Evolutionary conservation across 2,888 invertebrate genomes (phyloP).

Genomic region (Andrena minutula): DNA sequence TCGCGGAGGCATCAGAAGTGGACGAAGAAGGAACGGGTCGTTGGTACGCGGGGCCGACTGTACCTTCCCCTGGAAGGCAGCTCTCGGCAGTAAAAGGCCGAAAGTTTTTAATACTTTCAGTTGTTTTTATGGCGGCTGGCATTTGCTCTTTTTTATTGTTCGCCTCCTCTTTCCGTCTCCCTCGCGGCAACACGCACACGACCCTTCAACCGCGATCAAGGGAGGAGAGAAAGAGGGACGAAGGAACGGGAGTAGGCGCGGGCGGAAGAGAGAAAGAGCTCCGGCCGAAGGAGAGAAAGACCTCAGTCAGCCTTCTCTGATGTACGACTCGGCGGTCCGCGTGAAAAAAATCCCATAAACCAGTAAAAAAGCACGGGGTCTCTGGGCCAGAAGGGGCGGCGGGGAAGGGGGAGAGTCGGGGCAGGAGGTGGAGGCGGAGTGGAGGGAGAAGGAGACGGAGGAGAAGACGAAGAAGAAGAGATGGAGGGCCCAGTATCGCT

Average conservation of each 20-base stretch:
- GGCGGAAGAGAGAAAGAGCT: slow-evolving; percentile 49
- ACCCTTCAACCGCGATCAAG: slow-evolving; percentile 53
- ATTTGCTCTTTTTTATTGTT: slow-evolving; percentile 81
- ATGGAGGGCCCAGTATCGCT: slow-evolving; percentile 77
- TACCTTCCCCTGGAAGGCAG: slow-evolving; percentile 57
- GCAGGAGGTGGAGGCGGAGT: slow-evolving; percentile 42
- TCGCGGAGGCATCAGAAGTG: neutral
- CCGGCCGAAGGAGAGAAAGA: slow-evolving; percentile 61
- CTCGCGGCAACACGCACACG: slow-evolving; percentile 56
- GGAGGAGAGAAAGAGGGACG: slow-evolving; percentile 21
- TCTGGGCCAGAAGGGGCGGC: slow-evolving; percentile 70
- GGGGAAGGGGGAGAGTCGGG: slow-evolving; percentile 61
- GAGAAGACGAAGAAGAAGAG: slow-evolving; percentile 42
- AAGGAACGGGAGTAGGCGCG: slow-evolving; percentile 20
- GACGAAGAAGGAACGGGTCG: slow-evolving; percentile 19
- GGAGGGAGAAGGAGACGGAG: slow-evolving; percentile 33
- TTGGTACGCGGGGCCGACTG: slow-evolving; percentile 46
- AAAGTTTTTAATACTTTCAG: slow-evolving; percentile 85
- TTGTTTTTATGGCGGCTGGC: slow-evolving; percentile 84
- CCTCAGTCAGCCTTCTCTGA: slow-evolving; percentile 80
- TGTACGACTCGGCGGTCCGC: slow-evolving; percentile 83
- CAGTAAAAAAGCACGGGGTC: slow-evolving; percentile 83
- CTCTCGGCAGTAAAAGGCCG: slow-evolving; percentile 81
- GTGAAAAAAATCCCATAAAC: slow-evolving; percentile 85
- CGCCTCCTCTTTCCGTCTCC: slow-evolving; percentile 62